Evolutionary conservation across 2,888 invertebrate genomes (phyloP).

Genomic region (Neoscelio sp.): DNA sequence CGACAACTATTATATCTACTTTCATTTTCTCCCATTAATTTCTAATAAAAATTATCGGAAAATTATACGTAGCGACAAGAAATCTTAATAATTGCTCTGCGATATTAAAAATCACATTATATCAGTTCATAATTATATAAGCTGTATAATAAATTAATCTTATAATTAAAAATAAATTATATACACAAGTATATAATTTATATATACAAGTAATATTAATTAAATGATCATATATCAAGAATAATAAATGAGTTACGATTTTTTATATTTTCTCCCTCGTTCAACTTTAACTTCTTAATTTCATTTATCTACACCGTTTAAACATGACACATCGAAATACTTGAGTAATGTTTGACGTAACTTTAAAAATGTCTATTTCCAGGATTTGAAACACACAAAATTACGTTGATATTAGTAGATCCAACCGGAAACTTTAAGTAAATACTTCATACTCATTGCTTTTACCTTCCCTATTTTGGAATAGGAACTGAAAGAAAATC

Average conservation of each 20-base stretch:
- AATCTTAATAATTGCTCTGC: slow-evolving; percentile 9
- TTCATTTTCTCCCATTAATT: slow-evolving; percentile 6
- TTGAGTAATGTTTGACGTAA: slow-evolving; percentile 54
- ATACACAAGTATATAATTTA: too few species aligned
- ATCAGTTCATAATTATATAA: slow-evolving; percentile 5
- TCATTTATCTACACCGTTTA: slow-evolving; percentile 41
- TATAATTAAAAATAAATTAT: too few species aligned
- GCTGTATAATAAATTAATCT: too few species aligned
- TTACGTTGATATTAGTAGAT: slow-evolving; percentile 38
- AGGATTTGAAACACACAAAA: slow-evolving; percentile 60
- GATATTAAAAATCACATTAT: slow-evolving; percentile 6
- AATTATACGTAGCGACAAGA: slow-evolving; percentile 3
- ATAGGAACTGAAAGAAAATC: too few species aligned
- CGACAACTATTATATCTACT: slow-evolving; percentile 10
- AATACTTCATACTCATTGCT: slow-evolving; percentile 43
- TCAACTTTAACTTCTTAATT: slow-evolving; percentile 41
- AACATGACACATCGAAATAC: slow-evolving; percentile 37
- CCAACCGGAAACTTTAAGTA: slow-evolving; percentile 20
- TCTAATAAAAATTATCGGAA: slow-evolving; percentile 26
- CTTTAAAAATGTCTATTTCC: slow-evolving; percentile 60
- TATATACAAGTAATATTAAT: slow-evolving; percentile 27
- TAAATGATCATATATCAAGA: slow-evolving; percentile 43
- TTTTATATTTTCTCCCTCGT: slow-evolving; percentile 39
- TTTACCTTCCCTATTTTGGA: too few species aligned
- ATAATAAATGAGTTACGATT: slow-evolving; percentile 43